Percentiles rank a stretch among this genome's conserved stretches.
phyloP scores from a whole-genome alignment of 1,140 invertebrate species.

The Potamilus streckersoni region DNA sequence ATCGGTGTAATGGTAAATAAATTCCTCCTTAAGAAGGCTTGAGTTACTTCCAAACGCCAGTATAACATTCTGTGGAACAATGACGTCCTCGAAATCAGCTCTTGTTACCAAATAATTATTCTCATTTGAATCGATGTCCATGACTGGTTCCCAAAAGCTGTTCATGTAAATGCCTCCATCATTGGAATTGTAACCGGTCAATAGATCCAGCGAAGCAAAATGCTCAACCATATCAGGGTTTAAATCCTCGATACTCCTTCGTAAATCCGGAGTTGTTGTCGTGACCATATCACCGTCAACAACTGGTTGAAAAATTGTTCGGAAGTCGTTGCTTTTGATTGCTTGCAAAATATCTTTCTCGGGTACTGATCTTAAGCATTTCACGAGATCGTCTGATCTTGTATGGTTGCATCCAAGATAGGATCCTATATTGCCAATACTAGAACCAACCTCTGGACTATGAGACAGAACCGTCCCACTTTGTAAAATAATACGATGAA shows the following conservation, averaged over 20 bases:
- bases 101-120: conserved; percentile 1
- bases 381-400: not conserved
- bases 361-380: not conserved
- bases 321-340: not conserved
- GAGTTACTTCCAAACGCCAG: not conserved
- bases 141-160: not conserved
- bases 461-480: conserved; percentile 32
- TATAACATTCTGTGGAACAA: conserved; percentile 2
- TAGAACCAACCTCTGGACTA: not conserved
- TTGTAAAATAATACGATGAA: conserved; percentile 37
- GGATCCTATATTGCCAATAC: not conserved
- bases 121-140: not conserved
- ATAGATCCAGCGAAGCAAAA: conserved; percentile 25
- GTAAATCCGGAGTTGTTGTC: conserved; percentile 14
- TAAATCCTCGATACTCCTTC: not conserved
- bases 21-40: not conserved
- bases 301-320: conserved; percentile 8
- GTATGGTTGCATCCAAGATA: not conserved
- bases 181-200: conserved; percentile 20
- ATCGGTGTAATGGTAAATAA: conserved; percentile 8
- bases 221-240: conserved; percentile 8
- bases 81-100: not conserved
- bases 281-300: conserved; percentile 26
- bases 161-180: conserved; percentile 20
- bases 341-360: not conserved